phyloP scores from a whole-genome alignment of 2,113 vertebrate genomes.

The Martes martes region DNA sequence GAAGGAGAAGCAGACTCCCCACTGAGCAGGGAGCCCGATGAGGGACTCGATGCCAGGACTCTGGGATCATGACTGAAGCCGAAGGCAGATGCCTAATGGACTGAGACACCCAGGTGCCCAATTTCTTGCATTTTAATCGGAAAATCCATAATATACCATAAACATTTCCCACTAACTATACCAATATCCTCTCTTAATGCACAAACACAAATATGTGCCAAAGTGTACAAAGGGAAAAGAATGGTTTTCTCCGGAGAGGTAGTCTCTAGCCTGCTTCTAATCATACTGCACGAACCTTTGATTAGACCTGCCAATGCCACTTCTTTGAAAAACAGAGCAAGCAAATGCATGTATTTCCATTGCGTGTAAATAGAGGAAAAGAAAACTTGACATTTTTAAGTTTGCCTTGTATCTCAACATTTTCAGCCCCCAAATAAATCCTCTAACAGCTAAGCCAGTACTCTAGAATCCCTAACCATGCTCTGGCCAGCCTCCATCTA shows the following conservation, averaged over 20 bases:
- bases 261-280: not conserved
- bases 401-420: not conserved
- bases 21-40: not conserved
- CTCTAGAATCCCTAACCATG: not conserved
- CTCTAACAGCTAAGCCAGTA: not conserved
- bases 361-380: not conserved
- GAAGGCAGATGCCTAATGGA: not conserved
- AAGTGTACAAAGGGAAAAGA: not conserved
- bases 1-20: not conserved
- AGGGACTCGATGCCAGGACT: not conserved
- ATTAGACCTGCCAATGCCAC: not conserved
- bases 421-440: not conserved
- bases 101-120: not conserved
- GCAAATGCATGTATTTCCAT: not conserved
- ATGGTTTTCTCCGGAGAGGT: not conserved
- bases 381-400: constrained; percentile 15
- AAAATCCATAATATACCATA: not conserved
- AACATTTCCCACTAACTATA: not conserved
- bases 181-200: not conserved
- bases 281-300: not conserved
- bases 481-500: not conserved
- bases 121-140: not conserved
- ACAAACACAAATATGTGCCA: not conserved
- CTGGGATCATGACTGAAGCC: not conserved
- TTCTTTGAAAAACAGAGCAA: not conserved